Evolutionary conservation across 2,888 invertebrate species (phyloP).

Genomic region (Cephus spinipes): DNA sequence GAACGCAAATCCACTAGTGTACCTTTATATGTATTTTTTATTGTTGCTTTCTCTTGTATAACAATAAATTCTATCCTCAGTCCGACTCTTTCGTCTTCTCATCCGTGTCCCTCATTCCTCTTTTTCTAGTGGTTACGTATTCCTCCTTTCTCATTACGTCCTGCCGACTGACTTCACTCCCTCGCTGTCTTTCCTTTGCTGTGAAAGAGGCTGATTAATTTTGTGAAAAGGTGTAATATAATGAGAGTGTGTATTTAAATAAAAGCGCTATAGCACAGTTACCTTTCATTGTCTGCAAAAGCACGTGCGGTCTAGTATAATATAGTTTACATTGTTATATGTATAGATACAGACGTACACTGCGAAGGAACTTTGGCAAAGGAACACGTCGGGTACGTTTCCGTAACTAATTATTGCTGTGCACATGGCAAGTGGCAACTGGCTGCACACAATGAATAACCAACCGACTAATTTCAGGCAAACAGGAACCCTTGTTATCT

Average conservation of each 20-base stretch:
- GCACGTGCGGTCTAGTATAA: not conserved
- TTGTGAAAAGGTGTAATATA: not conserved
- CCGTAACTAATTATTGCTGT: not conserved
- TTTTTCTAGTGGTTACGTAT: no score
- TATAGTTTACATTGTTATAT: not conserved
- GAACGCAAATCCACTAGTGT: no score
- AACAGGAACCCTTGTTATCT: not conserved
- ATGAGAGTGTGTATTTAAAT: no score
- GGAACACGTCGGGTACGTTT: not conserved
- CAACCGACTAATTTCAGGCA: not conserved
- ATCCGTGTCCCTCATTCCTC: no score
- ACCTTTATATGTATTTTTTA: not conserved
- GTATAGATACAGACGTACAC: not conserved
- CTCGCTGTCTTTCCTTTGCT: no score
- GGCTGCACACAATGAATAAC: not conserved
- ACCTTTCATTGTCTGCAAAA: not conserved
- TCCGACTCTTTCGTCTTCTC: no score
- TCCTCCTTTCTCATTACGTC: no score
- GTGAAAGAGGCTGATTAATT: no score
- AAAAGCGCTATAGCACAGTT: not conserved
- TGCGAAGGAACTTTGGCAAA: not conserved
- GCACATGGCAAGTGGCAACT: not conserved
- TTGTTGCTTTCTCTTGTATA: not conserved
- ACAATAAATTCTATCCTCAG: no score
- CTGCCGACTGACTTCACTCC: no score